phyloP scores from a whole-genome alignment of 2,113 vertebrate genomes.

The Psammodynastes pulverulentus region DNA sequence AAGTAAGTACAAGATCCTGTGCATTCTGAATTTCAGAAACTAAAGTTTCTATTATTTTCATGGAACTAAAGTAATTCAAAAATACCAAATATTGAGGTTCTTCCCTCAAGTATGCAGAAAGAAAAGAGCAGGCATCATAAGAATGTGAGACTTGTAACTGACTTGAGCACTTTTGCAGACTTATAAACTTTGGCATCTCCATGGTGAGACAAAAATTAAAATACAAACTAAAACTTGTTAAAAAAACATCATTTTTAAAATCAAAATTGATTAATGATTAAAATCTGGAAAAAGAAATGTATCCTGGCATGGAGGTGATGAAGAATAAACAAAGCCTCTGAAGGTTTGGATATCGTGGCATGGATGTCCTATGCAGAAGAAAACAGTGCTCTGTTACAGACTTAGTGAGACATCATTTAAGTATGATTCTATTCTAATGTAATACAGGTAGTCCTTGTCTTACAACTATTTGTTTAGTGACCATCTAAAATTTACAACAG shows the following conservation, averaged over 20 bases:
- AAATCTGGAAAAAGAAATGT: neutral
- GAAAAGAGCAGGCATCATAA: neutral
- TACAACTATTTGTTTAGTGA: no score
- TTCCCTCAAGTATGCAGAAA: neutral
- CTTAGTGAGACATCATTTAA: neutral
- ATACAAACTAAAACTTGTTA: neutral
- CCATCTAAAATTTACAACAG: no score
- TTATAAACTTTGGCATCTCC: neutral
- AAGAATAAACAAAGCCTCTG: neutral
- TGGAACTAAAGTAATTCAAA: neutral
- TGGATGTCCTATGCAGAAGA: neutral
- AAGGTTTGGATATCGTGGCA: neutral
- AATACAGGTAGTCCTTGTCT: no score
- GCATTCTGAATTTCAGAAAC: neutral
- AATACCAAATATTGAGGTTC: neutral
- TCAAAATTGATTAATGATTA: neutral
- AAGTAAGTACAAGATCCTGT: neutral
- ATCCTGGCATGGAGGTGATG: no score
- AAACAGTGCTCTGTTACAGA: neutral
- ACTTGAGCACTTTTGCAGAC: neutral
- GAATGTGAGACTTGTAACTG: neutral
- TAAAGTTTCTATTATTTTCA: neutral
- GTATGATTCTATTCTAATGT: neutral
- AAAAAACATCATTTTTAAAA: neutral
- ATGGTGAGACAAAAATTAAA: neutral